Evolutionary conservation across 2,888 invertebrate species (phyloP), one percentile per base, ranked within the genome.

Genomic region (Drosophila dives): DNA sequence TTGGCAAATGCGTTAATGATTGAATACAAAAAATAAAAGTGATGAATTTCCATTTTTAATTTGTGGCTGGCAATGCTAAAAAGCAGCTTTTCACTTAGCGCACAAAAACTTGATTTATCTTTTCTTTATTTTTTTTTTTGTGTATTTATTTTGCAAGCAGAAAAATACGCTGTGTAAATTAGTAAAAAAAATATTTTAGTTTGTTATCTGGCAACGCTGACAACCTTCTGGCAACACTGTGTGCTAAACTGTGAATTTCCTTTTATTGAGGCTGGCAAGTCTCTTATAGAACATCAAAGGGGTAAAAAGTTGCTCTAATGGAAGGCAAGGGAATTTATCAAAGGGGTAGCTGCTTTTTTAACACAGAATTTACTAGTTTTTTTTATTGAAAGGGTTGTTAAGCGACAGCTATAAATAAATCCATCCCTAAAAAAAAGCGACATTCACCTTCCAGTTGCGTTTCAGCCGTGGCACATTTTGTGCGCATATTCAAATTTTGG

Each of bases 401-500:
- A 40, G 23, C 42, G 29, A 20, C 36, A 34, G 45, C 56, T 38
- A 4, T 59, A 12, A 26, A 53, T 33, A 2, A 17, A 64, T 45
- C 64, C 64, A 72, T 32, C 80, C 67, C 68, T 54, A 59, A 62
- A 66, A 72, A 66, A 53, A 45, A 61, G 42, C 7, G n/a, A 0
- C 50, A 48, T 1, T 29, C 33, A 68, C 50, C 60, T 75, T 73
- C 70, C 64, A 80, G 76, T 75, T 74, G 40, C 56, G 50, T 42
- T n/a, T n/a, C 50, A 42, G 38, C 40, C 11, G 23, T 68, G 20
- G 23, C 62, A 62, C 26, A 50, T 45, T 59, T 75, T 75, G 62
- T 91, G 91, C 91, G 91, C 91, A 91, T 91, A 90, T 90, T 91
- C 89, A 91, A 91, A 91, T 90, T 91, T 90, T 15, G 23, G 3